Base-by-base conservation (phyloP, 1,140 invertebrate genomes). In the Hypsibius dujardini region DNA sequence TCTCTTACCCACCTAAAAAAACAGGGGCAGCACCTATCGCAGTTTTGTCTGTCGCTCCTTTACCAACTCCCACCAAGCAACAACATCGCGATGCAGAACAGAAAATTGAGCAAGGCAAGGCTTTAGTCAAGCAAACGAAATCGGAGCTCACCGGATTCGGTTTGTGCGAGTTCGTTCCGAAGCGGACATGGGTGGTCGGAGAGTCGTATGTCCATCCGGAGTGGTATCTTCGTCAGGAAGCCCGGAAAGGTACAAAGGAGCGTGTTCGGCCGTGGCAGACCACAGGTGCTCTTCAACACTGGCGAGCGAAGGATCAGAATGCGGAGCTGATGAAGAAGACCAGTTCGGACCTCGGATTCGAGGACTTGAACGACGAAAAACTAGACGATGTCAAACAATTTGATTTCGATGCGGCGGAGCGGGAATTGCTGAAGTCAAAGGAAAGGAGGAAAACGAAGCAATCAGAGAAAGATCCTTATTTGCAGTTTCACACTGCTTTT, bases 131-230 rank as follows among this genome's bases (percentile, higher is more conserved):
- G 28, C 28, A 28, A 28, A 28, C 28, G 28, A 28, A 28, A 28
- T 56, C 50, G n/a, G 50, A 56, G 50, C 50, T 56, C 50, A 12
- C n/a, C 50, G 50, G 50, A 12, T 7, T n/a, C 50, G 7, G 7
- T 7, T n/a, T 56, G 7, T 56, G 50, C 50, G 50, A 56, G 50
- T 56, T 56, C n/a, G 50, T 56, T 7, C 50, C 50, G 7, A 56
- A 56, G 50, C 50, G 7, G 50, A 56, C 50, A 56, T 56, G 50
- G 50, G 50, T 56, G 50, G n/a, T 56, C 7, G 50, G n/a, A 7
- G 50, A 56, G n/a, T 56, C 50, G 7, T 56, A 56, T n/a, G 50
- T 56, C 50, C 50, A 56, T 56, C n/a, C 50, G 50, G n/a, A 56
- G 50, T 56, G 50, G 50, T 56, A 56, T 56, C 50, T 56, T 7